Conservation (phyloP, 2,113 vertebrate genomes). For the Corythornis cristatus region DNA sequence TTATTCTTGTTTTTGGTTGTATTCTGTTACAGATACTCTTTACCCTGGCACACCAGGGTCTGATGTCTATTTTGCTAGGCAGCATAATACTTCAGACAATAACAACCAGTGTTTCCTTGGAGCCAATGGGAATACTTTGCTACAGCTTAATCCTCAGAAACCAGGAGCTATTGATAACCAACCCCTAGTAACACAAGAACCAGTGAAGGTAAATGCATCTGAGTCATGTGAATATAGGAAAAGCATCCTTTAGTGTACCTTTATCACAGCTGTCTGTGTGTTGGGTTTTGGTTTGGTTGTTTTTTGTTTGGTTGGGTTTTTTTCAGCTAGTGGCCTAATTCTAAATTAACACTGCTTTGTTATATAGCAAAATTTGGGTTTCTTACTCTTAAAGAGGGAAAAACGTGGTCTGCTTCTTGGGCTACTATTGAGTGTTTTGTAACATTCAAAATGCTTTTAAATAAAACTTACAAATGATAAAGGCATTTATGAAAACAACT, state of each 20-base stretch:
- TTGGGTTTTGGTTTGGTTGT: not conserved
- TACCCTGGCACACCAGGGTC: constrained; percentile 81
- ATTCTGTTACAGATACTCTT: constrained; percentile 77
- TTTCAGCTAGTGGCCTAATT: not conserved
- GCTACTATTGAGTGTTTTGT: not conserved
- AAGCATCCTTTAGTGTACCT: not conserved
- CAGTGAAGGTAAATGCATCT: constrained; percentile 84
- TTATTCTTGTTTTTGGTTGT: not conserved
- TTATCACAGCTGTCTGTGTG: not conserved
- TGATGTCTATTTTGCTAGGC: constrained; percentile 90
- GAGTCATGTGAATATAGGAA: not conserved
- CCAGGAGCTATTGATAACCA: constrained; percentile 98
- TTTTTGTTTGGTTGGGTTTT: not conserved
- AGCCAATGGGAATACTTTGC: constrained; percentile 84
- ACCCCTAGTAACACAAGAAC: constrained; percentile 89
- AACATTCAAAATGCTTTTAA: not conserved
- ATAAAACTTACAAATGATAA: not conserved
- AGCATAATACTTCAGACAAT: constrained; percentile 90
- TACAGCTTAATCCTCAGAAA: constrained; percentile 87
- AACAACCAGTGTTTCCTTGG: constrained; percentile 93
- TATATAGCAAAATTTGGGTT: not conserved
- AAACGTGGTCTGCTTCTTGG: not conserved
- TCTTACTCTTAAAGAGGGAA: not conserved
- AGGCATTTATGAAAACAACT: not conserved
- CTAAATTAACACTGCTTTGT: not conserved